Evolutionary conservation across 2,113 vertebrate genomes (phyloP).

Genomic region (Spea multiplicata): DNA sequence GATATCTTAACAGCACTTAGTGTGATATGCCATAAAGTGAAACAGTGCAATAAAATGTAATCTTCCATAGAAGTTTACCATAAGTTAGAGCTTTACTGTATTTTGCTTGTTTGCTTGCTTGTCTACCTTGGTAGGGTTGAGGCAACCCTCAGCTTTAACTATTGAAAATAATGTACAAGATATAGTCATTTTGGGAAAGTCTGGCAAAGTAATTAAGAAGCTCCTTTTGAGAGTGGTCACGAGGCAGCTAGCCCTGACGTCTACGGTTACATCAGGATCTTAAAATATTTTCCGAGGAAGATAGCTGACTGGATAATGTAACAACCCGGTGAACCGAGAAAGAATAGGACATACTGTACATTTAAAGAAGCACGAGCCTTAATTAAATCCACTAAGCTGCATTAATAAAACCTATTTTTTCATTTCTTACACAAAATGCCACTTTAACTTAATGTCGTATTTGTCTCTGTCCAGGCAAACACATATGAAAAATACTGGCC

Average conservation of each 20-base stretch:
- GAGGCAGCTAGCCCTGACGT: slow-evolving; percentile 32
- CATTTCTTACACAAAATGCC: background rate
- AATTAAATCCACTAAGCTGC: background rate
- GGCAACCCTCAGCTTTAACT: no score
- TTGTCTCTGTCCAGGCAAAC: slow-evolving; percentile 79
- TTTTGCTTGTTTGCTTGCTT: no score
- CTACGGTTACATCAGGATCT: slow-evolving; percentile 36
- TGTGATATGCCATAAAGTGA: no score
- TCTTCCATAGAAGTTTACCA: no score
- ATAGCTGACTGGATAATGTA: slow-evolving; percentile 19
- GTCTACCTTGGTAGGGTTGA: no score
- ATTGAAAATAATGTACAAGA: no score
- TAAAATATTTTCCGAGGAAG: slow-evolving; percentile 40
- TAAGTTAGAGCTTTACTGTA: no score
- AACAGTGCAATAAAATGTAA: no score
- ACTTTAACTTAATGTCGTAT: background rate
- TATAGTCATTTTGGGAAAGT: no score
- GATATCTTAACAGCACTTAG: no score
- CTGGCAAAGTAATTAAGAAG: no score
- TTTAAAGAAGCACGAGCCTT: background rate
- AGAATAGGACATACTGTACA: no score
- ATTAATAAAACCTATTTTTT: background rate
- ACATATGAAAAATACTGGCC: slow-evolving; percentile 95
- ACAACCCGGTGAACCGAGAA: background rate
- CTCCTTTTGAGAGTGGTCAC: background rate